Base-by-base conservation (phyloP, 1,140 invertebrate genomes). In the Helicoverpa armigera region DNA sequence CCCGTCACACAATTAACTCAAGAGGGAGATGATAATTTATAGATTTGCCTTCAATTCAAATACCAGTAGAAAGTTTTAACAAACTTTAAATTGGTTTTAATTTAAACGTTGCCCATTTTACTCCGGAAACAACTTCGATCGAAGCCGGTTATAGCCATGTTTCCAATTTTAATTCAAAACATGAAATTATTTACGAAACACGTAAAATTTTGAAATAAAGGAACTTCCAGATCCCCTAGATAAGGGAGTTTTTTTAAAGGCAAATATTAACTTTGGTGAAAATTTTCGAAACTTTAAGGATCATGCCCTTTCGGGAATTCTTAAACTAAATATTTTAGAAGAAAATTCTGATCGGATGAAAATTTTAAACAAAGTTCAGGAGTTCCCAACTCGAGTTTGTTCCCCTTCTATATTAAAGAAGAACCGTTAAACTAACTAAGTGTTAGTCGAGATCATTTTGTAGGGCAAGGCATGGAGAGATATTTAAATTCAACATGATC, bases 31-130 rank as follows among this genome's bases (percentile, higher is more conserved):
- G 31, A 58, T 73, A 73, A 73, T 58, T 73, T 73, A 73, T 73
- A 73, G 70, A 73, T 73, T 58, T 73, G 70, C 70, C 48, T 72
- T 29, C 69, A 73, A 58, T 73, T 73, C 70, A 73, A 73, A 73
- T 73, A 58, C 54, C 18, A 13, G 70, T 56, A 5, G 18, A 73
- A 73, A 73, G 70, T 73, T 73, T n/a, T 58, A 54, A 56, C 54
- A n/a, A 73, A 73, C 51, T 58, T 58, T 72, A 58, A 73, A 73
- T 73, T 73, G 70, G 70, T 58, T 73, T 58, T 73, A 58, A 73
- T 58, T 73, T 73, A 73, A 56, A 58, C 70, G 31, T 53, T 73
- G 70, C 70, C 29, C 53, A 73, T 73, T 73, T 73, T 73, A 50
- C n/a, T 43, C 13, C 31, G 31, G 29, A 43, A 48, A 65, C 61